Conservation (phyloP, 2,888 invertebrate species). For the Tetrapedia diversipes region DNA sequence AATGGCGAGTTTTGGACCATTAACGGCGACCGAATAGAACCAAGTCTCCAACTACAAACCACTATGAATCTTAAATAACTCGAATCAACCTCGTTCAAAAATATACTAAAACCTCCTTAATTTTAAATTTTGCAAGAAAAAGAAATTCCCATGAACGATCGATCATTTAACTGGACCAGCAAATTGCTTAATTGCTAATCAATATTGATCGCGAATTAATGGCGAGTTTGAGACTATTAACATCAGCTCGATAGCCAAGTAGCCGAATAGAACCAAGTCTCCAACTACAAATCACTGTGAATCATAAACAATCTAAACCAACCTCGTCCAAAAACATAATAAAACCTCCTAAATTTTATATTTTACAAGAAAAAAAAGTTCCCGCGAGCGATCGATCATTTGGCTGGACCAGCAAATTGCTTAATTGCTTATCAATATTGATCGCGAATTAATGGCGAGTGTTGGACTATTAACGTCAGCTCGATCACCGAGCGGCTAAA, state of each 20-base stretch:
- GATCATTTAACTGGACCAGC: background rate
- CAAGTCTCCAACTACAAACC: no score
- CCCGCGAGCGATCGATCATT: background rate
- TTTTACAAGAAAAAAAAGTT: background rate
- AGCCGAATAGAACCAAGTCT: no score
- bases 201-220: conserved; percentile 52
- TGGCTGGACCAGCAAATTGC: conserved; percentile 21
- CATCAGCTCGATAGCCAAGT: conserved; percentile 32
- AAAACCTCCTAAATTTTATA: background rate
- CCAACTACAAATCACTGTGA: no score
- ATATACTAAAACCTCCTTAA: background rate
- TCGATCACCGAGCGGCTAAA: conserved; percentile 13
- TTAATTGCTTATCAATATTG: conserved; percentile 55
- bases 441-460: conserved; percentile 44
- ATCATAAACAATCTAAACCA: no score
- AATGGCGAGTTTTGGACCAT: conserved; percentile 45
- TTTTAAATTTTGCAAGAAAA: background rate
- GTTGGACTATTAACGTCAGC: conserved; percentile 49
- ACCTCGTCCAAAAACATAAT: background rate
- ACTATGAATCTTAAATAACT: no score
- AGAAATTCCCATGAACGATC: background rate
- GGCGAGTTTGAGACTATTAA: conserved; percentile 45
- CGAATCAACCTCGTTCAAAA: background rate
- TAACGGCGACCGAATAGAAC: conserved; percentile 16
- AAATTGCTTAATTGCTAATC: conserved; percentile 53